These are phyloP conservation scores for Stegana nigrithorax DNA, from an alignment of 2,888 invertebrate genomes.

Conservation along the genomic window DNA sequence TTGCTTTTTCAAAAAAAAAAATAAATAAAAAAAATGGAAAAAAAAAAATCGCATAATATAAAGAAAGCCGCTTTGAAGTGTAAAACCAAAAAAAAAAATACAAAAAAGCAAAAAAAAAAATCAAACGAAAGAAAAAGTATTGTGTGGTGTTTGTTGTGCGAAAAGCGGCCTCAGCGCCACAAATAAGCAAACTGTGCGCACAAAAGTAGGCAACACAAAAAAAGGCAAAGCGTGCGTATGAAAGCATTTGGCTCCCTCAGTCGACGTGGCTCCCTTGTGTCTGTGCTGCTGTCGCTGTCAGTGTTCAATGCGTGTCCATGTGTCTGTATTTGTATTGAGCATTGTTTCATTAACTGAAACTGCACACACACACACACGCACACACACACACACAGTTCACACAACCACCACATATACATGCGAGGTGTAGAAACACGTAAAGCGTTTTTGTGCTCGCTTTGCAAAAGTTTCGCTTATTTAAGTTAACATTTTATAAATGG, in stretches of 20 bases:
- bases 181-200: constrained; percentile 3
- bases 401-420: no score
- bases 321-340: constrained; percentile 28
- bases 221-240: background rate
- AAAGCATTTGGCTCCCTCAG: no score
- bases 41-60: constrained; percentile 21
- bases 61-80: constrained; percentile 5
- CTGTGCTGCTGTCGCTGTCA: no score
- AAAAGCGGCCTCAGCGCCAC: background rate
- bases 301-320: constrained; percentile 3
- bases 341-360: constrained; percentile 52
- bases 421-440: no score
- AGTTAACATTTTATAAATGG: background rate
- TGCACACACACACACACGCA: background rate
- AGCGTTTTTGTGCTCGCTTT: background rate
- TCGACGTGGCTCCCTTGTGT: no score
- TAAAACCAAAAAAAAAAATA: constrained; percentile 29
- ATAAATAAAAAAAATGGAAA: constrained; percentile 14
- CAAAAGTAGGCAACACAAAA: constrained; percentile 11
- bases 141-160: background rate
- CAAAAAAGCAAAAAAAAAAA: constrained; percentile 30
- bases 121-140: constrained; percentile 16
- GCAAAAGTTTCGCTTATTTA: constrained; percentile 3
- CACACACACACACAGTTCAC: no score
- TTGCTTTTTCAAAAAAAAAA: constrained; percentile 1